phyloP scores from a whole-genome alignment of 2,113 vertebrate species.

The Piprites chloris region DNA sequence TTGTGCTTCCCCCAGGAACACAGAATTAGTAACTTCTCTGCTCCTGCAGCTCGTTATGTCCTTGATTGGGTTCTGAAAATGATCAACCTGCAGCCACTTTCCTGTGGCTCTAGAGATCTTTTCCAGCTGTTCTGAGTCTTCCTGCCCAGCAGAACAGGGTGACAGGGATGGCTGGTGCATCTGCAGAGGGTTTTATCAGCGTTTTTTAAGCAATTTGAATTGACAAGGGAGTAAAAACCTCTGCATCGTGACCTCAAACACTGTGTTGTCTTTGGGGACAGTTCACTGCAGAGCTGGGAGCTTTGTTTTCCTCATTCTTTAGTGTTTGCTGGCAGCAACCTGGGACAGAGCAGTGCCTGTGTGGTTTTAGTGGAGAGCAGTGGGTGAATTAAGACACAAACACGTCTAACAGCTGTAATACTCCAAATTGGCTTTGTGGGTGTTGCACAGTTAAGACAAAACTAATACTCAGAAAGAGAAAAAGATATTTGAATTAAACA shows the following conservation, averaged over 20 bases:
- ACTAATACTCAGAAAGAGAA: background rate
- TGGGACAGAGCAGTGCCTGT: background rate
- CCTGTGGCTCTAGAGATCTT: background rate
- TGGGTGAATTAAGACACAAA: background rate
- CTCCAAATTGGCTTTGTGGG: background rate
- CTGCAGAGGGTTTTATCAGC: background rate
- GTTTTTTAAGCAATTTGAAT: background rate
- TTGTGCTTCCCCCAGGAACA: rapidly evolving
- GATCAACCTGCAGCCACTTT: background rate
- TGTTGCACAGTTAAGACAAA: background rate
- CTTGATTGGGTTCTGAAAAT: background rate
- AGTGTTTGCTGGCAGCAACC: background rate
- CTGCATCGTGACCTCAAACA: background rate
- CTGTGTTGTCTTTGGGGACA: background rate
- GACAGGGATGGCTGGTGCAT: rapidly evolving
- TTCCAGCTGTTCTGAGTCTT: background rate
- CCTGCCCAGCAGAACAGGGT: background rate
- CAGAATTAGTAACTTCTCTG: background rate
- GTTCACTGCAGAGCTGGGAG: background rate
- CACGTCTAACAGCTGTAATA: background rate
- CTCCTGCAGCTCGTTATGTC: background rate
- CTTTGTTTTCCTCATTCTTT: background rate
- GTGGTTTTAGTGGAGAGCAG: background rate
- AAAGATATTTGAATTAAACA: background rate
- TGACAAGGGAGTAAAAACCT: background rate